These are phyloP conservation scores for Panthera tigris DNA, from an alignment of 2,113 vertebrate species.

Conservation along the genomic window DNA sequence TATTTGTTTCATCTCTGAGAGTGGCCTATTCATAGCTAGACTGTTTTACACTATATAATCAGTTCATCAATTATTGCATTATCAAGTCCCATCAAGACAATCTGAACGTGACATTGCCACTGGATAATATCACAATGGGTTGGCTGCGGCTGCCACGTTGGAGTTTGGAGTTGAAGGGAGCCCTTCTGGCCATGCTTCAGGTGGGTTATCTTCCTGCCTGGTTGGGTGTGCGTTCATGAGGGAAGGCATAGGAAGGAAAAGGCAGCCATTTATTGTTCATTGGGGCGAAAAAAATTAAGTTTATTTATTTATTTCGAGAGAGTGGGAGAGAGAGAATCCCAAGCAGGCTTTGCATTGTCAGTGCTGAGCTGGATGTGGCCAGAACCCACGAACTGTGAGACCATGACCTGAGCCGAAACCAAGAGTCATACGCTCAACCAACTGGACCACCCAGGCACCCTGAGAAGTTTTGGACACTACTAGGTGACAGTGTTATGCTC, in stretches of 20 bases:
- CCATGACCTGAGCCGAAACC: no score
- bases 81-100: slow-evolving; percentile 40
- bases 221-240: background rate
- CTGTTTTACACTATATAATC: slow-evolving; percentile 29
- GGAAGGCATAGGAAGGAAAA: background rate
- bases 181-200: background rate
- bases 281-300: no score
- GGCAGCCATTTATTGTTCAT: background rate
- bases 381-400: no score
- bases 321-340: no score
- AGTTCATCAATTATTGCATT: slow-evolving; percentile 37
- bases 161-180: background rate
- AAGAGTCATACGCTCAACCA: no score
- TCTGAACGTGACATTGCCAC: slow-evolving; percentile 44
- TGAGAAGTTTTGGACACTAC: background rate
- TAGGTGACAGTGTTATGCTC: background rate
- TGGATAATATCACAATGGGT: background rate
- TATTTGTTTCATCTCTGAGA: slow-evolving; percentile 35
- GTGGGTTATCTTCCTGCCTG: background rate
- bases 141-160: background rate
- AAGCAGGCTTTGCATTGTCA: no score
- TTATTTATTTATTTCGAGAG: no score
- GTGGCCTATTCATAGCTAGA: slow-evolving; percentile 10
- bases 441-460: no score
- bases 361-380: no score